Base-by-base conservation (phyloP, 2,888 invertebrate genomes). In the Apodemia zela region DNA sequence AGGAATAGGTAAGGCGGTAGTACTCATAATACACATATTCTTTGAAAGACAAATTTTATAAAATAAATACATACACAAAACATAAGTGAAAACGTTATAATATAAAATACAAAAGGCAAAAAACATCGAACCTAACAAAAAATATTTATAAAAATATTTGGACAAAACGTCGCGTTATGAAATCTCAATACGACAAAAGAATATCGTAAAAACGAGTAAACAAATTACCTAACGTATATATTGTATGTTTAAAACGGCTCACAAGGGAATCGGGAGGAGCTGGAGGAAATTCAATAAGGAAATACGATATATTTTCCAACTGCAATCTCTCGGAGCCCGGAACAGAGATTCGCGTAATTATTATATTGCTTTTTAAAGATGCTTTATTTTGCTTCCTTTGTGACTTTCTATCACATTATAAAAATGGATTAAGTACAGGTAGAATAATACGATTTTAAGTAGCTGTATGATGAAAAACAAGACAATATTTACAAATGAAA, bases 281-380 rank as follows among this genome's bases (percentile, higher is more conserved):
- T 25, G 11, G 25, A 25, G 15, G 51, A 18, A 21, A 54, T 54
- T 54, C 51, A 54, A 54, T 54, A 54, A 54, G 51, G 25, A 54
- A 21, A 54, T 54, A 54, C 51, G 15, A 54, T 54, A 54, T 54
- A 54, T 54, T 54, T 54, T 13, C 49, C 51, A 54, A 15, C 13
- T 21, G 51, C 51, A 54, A 54, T 25, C 18, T 54, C 51, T 21
- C 25, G 15, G 42, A 54, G 51, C 51, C 5, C 21, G 18, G 25
- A 5, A 6, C 13, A 11, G 51, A 5, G 51, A 51, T 3, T 54
- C 51, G 13, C 25, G 18, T 21, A 54, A 54, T 54, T 54, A 54
- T 54, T 54, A 25, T 13, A 54, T 54, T 54, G 54, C 54, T 54
- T 25, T 54, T 54, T 54, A 54, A 54, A 13, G 5, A 25, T 54